Evolutionary conservation across 2,113 vertebrate genomes (phyloP), one percentile per base, ranked within the genome.

Genomic region (Dolichotis patagonum): DNA sequence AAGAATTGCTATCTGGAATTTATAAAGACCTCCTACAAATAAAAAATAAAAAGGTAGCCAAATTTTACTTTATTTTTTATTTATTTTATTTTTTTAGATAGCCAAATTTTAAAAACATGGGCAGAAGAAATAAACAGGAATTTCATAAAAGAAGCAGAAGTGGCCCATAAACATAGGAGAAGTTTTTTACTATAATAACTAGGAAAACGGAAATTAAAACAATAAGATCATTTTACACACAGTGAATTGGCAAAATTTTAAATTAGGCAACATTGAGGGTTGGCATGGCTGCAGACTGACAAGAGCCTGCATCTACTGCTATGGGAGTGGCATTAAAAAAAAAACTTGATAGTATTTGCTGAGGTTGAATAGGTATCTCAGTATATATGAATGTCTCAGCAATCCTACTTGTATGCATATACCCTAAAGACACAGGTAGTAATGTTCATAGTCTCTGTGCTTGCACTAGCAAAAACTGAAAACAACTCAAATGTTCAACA

Each of bases 191-290:
- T 49, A 32, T 52, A 43, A 17, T 85, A 78, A 86, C 71, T 43
- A 90, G 77, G 43, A 86, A 73, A 94, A 82, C 75, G 32, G 30
- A 81, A 86, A 73, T 46, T 81, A 67, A 90, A 96, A 58, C 41
- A 49, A 43, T 84, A 63, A 75, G 30, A 73, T n/a, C 11, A 71
- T 86, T 90, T 88, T 43, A 90, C 1, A 71, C 16, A 22, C 8
- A 54, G 24, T 65, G 6, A 56, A 38, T 43, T 86, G 54, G 30
- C 46, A 87, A 38, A 60, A 85, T n/a, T 60, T 60, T 43, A 35
- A 62, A 17, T 69, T 30, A 78, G 80, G 16, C 35, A 75, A 43
- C 38, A 65, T 30, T 54, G 30, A 62, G 26, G 54, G n/a, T 60
- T 69, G 52, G 32, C 28, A 35, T 35, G 26, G 38, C 11, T 77